Conservation (phyloP, 2,113 vertebrate species). For the Uria aalge region DNA sequence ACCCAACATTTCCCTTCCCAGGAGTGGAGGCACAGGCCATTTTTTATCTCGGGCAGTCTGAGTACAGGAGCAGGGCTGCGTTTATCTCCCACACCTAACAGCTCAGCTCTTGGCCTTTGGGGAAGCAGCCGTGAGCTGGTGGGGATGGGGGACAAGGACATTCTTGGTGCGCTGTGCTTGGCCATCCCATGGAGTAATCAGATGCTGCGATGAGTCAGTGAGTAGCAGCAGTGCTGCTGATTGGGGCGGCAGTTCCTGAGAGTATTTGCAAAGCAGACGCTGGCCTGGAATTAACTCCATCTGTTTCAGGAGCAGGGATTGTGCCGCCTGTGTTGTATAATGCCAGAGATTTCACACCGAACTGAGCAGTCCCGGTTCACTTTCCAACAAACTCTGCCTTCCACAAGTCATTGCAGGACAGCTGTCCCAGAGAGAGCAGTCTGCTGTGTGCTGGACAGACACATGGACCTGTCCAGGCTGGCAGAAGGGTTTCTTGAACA, state of each 20-base stretch:
- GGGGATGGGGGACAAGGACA: neutral
- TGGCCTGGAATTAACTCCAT: constrained; percentile 49
- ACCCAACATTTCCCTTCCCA: neutral
- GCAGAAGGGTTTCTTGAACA: neutral
- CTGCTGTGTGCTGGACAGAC: neutral
- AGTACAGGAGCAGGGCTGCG: neutral
- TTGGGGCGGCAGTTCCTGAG: neutral
- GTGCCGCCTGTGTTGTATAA: neutral
- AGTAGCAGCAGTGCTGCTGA: neutral
- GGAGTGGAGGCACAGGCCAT: neutral
- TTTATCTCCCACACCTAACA: neutral
- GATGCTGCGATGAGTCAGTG: neutral
- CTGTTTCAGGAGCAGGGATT: constrained; percentile 1
- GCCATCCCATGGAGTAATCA: fast-evolving
- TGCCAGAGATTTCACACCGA: constrained; percentile 43
- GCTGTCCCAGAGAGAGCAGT: neutral
- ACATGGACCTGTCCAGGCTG: neutral
- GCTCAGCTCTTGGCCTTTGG: neutral
- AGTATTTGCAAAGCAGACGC: constrained; percentile 38
- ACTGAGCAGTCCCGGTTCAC: constrained; percentile 44
- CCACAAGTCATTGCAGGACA: neutral
- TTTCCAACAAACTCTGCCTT: constrained; percentile 24
- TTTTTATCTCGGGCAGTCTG: neutral
- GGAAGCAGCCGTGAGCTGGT: fast-evolving
- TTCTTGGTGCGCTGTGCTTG: neutral